These are phyloP conservation scores for Sceloporus undulatus DNA, from an alignment of 2,113 vertebrate species.

Conservation along the genomic window DNA sequence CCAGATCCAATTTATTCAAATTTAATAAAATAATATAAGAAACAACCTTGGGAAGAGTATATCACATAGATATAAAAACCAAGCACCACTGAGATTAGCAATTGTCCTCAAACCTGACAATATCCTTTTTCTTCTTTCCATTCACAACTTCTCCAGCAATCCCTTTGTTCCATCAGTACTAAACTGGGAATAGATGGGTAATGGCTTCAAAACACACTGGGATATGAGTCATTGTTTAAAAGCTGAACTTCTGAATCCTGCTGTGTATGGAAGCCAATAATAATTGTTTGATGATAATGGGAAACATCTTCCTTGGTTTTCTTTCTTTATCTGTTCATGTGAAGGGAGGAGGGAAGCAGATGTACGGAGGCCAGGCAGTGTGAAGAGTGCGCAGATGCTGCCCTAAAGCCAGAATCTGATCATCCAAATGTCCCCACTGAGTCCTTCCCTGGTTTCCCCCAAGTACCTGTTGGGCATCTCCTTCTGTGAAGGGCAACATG, in stretches of 20 bases:
- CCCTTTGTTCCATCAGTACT: background rate
- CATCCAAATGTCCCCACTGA: background rate
- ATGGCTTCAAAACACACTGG: background rate
- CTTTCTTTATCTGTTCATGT: background rate
- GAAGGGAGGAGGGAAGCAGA: background rate
- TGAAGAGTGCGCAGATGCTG: background rate
- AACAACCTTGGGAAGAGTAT: too few relatives aligned
- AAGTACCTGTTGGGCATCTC: constrained; percentile 89
- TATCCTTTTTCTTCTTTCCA: background rate
- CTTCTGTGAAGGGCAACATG: constrained; percentile 90
- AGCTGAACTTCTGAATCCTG: background rate
- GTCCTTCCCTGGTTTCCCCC: background rate
- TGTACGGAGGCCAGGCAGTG: background rate
- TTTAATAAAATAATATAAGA: too few relatives aligned
- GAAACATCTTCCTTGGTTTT: background rate
- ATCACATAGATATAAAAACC: too few relatives aligned
- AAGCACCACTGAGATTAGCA: too few relatives aligned
- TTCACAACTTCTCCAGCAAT: too few relatives aligned
- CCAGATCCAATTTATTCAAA: too few relatives aligned
- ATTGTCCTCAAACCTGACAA: too few relatives aligned
- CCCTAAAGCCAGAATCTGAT: background rate
- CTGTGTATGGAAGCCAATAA: background rate
- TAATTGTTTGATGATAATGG: too few relatives aligned
- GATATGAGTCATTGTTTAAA: background rate
- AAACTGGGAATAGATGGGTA: background rate